These are phyloP conservation scores for Ganaspis brasiliensis DNA, from an alignment of 2,888 invertebrate genomes.

Conservation along the genomic window DNA sequence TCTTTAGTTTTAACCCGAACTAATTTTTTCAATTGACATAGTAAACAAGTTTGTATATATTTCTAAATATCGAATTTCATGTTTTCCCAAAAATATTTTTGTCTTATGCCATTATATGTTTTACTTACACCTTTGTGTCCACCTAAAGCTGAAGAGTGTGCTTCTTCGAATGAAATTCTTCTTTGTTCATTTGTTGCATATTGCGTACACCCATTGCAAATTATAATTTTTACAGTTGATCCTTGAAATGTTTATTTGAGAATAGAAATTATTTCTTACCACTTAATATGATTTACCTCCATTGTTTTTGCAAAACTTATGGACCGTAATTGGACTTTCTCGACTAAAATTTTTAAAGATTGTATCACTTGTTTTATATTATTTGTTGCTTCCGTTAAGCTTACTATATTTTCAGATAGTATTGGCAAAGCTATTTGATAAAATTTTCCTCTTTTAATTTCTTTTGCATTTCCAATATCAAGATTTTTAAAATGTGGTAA, in stretches of 20 bases:
- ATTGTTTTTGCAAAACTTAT: not conserved
- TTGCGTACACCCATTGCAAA: not conserved
- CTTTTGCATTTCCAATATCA: not conserved
- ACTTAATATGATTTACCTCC: not conserved
- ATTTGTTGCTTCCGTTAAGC: too few species aligned
- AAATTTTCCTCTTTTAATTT: not conserved
- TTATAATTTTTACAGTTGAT: not conserved
- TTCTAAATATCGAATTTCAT: constrained; percentile 34
- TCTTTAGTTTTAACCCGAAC: not conserved
- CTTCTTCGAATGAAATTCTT: constrained; percentile 34
- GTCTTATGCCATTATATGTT: constrained; percentile 36
- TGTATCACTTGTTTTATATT: too few species aligned
- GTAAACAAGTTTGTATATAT: constrained; percentile 39
- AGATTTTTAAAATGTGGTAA: not conserved
- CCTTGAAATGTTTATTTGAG: not conserved
- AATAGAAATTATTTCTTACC: not conserved
- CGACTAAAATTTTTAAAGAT: too few species aligned
- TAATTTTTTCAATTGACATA: constrained; percentile 24
- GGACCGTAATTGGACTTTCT: not conserved
- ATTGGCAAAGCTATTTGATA: not conserved
- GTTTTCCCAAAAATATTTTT: constrained; percentile 47
- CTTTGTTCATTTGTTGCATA: not conserved
- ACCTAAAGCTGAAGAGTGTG: constrained; percentile 41
- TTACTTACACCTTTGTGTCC: constrained; percentile 47
- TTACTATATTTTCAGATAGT: too few species aligned